Evolutionary conservation across 1,140 invertebrate genomes (phyloP).

Genomic region (Lethrus apterus): DNA sequence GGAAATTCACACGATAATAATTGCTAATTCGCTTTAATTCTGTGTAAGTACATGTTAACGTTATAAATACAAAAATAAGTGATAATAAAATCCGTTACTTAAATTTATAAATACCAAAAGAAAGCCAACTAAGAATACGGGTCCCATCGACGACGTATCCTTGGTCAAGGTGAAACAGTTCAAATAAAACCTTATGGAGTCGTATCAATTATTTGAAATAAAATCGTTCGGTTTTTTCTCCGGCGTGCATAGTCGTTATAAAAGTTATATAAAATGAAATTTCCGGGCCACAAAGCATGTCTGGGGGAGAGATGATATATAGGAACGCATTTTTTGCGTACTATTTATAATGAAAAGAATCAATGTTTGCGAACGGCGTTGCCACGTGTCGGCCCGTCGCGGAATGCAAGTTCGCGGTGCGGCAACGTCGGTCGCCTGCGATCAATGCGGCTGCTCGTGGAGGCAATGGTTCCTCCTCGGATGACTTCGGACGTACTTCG

Average conservation of each 20-base stretch:
- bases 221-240: conserved; percentile 1
- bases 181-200: too few relatives aligned
- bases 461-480: conserved; percentile 29
- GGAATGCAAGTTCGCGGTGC: conserved; percentile 16
- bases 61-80: too few relatives aligned
- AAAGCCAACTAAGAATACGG: too few relatives aligned
- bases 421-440: conserved; percentile 12
- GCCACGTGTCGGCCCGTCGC: conserved; percentile 19
- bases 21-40: too few relatives aligned
- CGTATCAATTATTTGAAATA: conserved; percentile 14
- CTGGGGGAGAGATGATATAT: conserved; percentile 37
- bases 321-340: conserved; percentile 40
- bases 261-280: conserved; percentile 42
- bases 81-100: too few relatives aligned
- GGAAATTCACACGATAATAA: too few relatives aligned
- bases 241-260: conserved; percentile 31
- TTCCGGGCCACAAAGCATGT: conserved; percentile 40
- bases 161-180: too few relatives aligned
- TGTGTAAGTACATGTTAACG: too few relatives aligned
- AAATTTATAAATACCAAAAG: too few relatives aligned
- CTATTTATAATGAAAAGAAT: conserved; percentile 41
- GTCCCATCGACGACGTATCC: too few relatives aligned
- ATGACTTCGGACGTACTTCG: conserved; percentile 26
- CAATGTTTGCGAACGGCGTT: conserved; percentile 37
- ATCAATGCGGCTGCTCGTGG: conserved; percentile 20